These are phyloP conservation scores for Choreutis nemorana DNA, from an alignment of 2,888 invertebrate species.

Conservation along the genomic window DNA sequence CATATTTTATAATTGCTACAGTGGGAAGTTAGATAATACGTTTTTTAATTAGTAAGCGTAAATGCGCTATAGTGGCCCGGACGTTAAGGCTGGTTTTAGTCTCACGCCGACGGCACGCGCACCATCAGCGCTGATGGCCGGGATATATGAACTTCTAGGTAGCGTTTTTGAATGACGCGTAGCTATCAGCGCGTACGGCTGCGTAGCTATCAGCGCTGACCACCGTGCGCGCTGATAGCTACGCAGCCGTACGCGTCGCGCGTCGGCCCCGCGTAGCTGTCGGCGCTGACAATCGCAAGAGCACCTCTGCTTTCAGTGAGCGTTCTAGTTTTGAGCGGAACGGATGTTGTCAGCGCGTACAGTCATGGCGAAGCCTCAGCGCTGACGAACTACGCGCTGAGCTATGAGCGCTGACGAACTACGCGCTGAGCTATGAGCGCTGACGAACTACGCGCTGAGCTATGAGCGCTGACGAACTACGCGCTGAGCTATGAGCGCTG, in stretches of 20 bases:
- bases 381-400: too few species aligned
- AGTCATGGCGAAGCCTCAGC: slow-evolving; percentile 1
- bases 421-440: too few species aligned
- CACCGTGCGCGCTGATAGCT: slow-evolving; percentile 10
- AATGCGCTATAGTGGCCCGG: too few species aligned
- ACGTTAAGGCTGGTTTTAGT: background rate
- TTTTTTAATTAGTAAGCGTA: too few species aligned
- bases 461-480: too few species aligned
- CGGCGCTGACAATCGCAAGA: slow-evolving; percentile 2
- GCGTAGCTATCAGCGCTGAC: slow-evolving; percentile 12
- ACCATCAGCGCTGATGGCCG: background rate
- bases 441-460: too few species aligned
- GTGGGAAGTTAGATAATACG: too few species aligned
- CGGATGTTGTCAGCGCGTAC: slow-evolving; percentile 1
- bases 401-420: too few species aligned
- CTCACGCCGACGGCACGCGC: background rate
- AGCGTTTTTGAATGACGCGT: background rate
- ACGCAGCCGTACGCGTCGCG: slow-evolving; percentile 11
- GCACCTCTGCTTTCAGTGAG: slow-evolving; percentile 4
- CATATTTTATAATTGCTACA: too few species aligned
- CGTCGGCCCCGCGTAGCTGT: slow-evolving; percentile 10
- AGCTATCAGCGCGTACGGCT: background rate
- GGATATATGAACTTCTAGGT: background rate
- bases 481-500: too few species aligned
- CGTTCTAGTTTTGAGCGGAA: slow-evolving; percentile 1